Base-by-base conservation (phyloP, 2,888 invertebrate genomes). In the Cephus spinipes region DNA sequence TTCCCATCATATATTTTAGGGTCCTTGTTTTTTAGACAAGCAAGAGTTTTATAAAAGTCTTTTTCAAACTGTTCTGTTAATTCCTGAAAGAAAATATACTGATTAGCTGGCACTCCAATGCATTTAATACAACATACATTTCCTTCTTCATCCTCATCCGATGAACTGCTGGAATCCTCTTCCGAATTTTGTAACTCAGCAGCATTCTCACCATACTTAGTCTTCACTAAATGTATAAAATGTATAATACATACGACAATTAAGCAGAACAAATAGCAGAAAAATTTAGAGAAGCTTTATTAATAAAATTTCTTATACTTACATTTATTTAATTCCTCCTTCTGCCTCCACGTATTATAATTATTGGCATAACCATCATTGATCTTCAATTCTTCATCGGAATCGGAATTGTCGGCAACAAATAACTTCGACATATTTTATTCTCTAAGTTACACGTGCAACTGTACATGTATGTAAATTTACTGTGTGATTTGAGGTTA, bases 1-100 rank as follows among this genome's bases (percentile, higher is more conserved):
- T 94, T 93, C 69, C 95, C 94, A 88, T 98, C 95, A 91, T 99
- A 99, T 82, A 98, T 98, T 84, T 94, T 93, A 0, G 98, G 97
- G 92, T 98, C 97, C 89, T 96, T 97, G 73, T 94, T 96, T 90
- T 98, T 98, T 73, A 99, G 91, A 76, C 95, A 95, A 0, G 98
- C 94, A 2, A 98, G 92, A 0, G 98, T 96, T 92, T 96, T 96
- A 73, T 97, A 95, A 91, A 99, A 99, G 83, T 96, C 95, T 84
- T 96, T 95, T 88, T 99, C 98, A 74, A 95, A 92, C 83, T 95
- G 94, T 85, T 95, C 94, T 0, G 95, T 91, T 90, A 95, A 84
- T 91, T 94, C 93, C 93, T 94, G 82, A 33, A 84, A 84, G 81
- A 76, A 76, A 55, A 23, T 55, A 6, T 55, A 55, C 6, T 79